Conservation (phyloP, 2,888 invertebrate genomes). For the Ditula angustiorana region DNA sequence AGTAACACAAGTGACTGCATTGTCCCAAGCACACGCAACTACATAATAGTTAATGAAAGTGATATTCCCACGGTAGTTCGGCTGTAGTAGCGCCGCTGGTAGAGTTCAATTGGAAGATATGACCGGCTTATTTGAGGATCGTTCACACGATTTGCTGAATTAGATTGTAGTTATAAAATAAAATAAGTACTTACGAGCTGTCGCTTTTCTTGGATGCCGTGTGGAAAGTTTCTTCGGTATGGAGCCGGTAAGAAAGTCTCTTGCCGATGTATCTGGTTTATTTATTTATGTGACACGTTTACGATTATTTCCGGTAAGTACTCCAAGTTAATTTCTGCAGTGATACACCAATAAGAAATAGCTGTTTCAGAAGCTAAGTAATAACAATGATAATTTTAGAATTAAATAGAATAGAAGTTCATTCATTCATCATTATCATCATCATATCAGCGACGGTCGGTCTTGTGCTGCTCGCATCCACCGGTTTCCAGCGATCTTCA, state of each 20-base stretch:
- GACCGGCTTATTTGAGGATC: neutral
- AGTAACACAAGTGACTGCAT: slow-evolving; percentile 56
- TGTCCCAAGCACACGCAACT: slow-evolving; percentile 47
- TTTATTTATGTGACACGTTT: neutral
- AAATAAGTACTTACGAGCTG: neutral
- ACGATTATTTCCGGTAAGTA: neutral
- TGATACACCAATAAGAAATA: too few species aligned
- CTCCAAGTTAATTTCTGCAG: too few species aligned
- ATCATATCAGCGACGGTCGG: too few species aligned
- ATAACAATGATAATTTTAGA: too few species aligned
- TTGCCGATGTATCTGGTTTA: neutral
- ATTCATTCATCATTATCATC: too few species aligned
- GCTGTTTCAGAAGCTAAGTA: too few species aligned
- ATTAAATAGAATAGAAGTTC: too few species aligned
- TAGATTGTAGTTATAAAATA: neutral
- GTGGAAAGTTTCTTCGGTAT: neutral
- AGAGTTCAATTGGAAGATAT: slow-evolving; percentile 49
- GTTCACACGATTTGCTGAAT: slow-evolving; percentile 7
- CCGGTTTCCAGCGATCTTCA: too few species aligned
- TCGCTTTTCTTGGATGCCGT: neutral
- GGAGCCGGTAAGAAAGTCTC: neutral
- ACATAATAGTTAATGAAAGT: slow-evolving; percentile 40
- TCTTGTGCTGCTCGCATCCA: too few species aligned
- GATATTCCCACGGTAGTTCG: slow-evolving; percentile 49
- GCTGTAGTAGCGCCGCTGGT: slow-evolving; percentile 47